Base-by-base conservation (phyloP, 2,797 vertebrate species). In the Chiloscyllium punctatum region DNA sequence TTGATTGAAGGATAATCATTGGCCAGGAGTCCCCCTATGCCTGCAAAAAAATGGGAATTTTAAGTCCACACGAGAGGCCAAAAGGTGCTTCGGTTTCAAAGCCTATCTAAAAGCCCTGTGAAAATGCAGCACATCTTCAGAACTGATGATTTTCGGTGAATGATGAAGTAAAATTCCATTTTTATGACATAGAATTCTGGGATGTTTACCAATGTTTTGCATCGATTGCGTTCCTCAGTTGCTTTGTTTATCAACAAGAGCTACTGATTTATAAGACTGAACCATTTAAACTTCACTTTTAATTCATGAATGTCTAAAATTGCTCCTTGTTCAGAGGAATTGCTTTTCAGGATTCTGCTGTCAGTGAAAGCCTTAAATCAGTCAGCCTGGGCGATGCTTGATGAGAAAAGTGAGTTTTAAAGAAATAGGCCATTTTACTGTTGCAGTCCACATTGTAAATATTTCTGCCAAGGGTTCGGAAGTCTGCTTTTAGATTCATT, bases 311-410 rank as follows among this genome's bases (percentile, higher is more conserved):
- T 2, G 30, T 62, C 87, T 11, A 62, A 62, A 42, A 84, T 33
- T 57, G 30, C 18, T 88, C 87, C 53, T 62, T 3, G 51, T 90
- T 90, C 11, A 53, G 27, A 53, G 53, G 27, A 90, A 90, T 62
- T 62, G 57, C 88, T 66, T 91, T 91, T 33, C 88, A n/a, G 8
- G 62, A 91, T 91, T 91, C 57, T n/a, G 66, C 68, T 91, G 88
- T 68, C 88, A 23, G 16, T 68, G 33, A n/a, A 91, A 91, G 18
- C 62, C 62, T 37, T 91, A 68, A 91, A 37, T 91, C 62, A 91
- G 18, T 66, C 3, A 23, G 16, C 21, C 48, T 68, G n/a, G n/a
- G 6, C 68, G 37, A 37, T 69, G 16, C 25, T 92, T 92, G 66
- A 42, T 69, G 25, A 69, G 90, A 42, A 84, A 42, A 84, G 18